A percentile compares a stretch with the other conserved stretches of the same genome.
Conservation (phyloP, 2,888 invertebrate genomes). For the Rhimphoctona megacephalus region DNA sequence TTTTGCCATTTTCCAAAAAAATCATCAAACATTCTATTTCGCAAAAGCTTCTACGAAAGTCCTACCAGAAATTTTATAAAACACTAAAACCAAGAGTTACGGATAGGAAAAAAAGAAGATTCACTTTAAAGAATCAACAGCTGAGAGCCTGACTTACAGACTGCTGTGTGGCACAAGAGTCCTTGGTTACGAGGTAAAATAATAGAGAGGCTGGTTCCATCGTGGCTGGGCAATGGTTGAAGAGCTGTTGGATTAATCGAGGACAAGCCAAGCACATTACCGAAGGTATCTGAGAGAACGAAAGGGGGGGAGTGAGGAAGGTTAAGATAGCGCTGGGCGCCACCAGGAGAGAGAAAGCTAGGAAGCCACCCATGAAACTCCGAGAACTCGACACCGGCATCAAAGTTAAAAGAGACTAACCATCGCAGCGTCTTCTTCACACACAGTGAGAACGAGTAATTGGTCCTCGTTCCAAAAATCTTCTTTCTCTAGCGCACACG, state of each 20-base stretch:
- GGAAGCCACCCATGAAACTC: slow-evolving; percentile 71
- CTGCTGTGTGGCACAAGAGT: background rate
- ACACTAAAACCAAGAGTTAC: background rate
- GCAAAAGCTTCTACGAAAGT: too few species aligned
- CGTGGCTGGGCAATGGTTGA: background rate
- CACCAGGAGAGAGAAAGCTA: slow-evolving; percentile 50
- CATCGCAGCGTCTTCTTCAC: slow-evolving; percentile 50
- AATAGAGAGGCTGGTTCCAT: background rate
- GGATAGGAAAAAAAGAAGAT: background rate
- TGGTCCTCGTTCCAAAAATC: slow-evolving; percentile 54
- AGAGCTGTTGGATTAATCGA: slow-evolving; percentile 80
- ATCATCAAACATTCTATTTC: background rate
- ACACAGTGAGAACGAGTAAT: slow-evolving; percentile 63
- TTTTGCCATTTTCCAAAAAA: background rate
- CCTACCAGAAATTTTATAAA: background rate
- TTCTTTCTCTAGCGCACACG: slow-evolving; percentile 43
- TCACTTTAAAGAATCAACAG: background rate
- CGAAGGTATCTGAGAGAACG: slow-evolving; percentile 68
- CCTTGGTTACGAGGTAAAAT: background rate
- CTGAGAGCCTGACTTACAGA: background rate
- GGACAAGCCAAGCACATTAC: slow-evolving; percentile 84
- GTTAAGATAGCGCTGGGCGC: slow-evolving; percentile 64
- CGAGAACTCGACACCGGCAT: slow-evolving; percentile 76
- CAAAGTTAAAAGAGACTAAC: slow-evolving; percentile 26
- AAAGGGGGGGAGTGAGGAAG: slow-evolving; percentile 74